phyloP scores from a whole-genome alignment of 2,797 vertebrate genomes.

The Columba guinea region DNA sequence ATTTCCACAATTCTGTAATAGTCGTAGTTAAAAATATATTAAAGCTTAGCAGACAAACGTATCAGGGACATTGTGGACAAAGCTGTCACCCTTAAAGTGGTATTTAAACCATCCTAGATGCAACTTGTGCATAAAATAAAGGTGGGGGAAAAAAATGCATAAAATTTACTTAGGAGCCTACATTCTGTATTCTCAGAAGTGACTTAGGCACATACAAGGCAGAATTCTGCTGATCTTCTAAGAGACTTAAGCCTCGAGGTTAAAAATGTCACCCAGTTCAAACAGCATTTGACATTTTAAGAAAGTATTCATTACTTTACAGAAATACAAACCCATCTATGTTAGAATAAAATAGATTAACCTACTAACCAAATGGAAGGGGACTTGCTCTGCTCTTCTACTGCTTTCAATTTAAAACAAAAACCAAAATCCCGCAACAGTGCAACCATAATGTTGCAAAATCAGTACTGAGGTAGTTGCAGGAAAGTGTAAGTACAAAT shows the following conservation, averaged over 20 bases:
- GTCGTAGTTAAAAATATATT: background rate
- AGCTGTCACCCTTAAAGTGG: background rate
- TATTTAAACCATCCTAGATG: background rate
- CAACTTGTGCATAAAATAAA: background rate
- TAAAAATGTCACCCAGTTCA: background rate
- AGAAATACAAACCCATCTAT: background rate
- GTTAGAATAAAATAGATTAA: background rate
- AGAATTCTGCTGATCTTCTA: background rate
- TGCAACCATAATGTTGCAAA: background rate
- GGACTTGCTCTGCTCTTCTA: background rate
- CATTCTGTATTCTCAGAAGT: background rate
- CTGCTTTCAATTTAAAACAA: background rate
- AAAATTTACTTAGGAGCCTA: background rate
- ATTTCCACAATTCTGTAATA: background rate
- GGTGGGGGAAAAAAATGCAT: background rate
- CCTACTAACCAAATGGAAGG: background rate
- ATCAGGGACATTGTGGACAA: background rate
- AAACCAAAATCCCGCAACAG: background rate
- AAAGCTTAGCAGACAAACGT: background rate
- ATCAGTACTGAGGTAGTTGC: background rate
- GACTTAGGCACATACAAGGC: background rate
- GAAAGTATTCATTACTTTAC: background rate
- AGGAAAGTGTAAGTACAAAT: background rate
- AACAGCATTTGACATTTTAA: background rate
- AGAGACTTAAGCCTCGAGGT: background rate